Base-by-base conservation (phyloP, 2,797 vertebrate genomes). In the Poecile montanus region DNA sequence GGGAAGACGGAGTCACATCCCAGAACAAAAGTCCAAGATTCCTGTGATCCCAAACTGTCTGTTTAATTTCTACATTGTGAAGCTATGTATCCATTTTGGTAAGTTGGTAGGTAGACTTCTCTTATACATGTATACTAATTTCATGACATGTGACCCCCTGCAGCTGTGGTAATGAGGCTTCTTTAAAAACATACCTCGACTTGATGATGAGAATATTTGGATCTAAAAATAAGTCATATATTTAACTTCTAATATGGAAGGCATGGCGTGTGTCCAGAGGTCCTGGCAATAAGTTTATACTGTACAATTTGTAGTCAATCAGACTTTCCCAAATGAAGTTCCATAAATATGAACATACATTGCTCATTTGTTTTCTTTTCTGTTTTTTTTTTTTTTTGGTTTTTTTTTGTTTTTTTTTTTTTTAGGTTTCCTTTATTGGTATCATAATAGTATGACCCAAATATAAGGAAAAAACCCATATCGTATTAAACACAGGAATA, bases 401-500 rank as follows among this genome's bases (percentile, higher is more conserved):
- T 40, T 62, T 25, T 17, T 26, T 51, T 75, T 94, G n/a, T 40
- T 40, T 40, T 62, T 25, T 17, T 26, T 51, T 75, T 94, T 67
- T 71, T 62, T 11, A 42, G 40, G 30, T 87, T 96, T 97, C 77
- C 93, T 96, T 95, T 95, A 95, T 96, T 96, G 72, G 89, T 94
- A 94, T 94, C 88, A 51, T 95, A 95, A 93, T 86, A 95, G 82
- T 88, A 87, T 63, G 85, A 93, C 88, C 78, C 83, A 96, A 96
- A 95, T 91, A 93, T 93, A 86, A 92, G 83, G 44, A 40, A 96
- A 96, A 94, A 85, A 95, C 62, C 44, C 57, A 10, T 95, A 93
- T 82, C 86, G 16, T 88, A 95, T 96, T 95, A 96, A 97, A 96
- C 80, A 73, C 89, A 96, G 88, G 87, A 93, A 95, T 94, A 95